Base-by-base conservation (phyloP, 2,888 invertebrate genomes). In the Mythimna impura region DNA sequence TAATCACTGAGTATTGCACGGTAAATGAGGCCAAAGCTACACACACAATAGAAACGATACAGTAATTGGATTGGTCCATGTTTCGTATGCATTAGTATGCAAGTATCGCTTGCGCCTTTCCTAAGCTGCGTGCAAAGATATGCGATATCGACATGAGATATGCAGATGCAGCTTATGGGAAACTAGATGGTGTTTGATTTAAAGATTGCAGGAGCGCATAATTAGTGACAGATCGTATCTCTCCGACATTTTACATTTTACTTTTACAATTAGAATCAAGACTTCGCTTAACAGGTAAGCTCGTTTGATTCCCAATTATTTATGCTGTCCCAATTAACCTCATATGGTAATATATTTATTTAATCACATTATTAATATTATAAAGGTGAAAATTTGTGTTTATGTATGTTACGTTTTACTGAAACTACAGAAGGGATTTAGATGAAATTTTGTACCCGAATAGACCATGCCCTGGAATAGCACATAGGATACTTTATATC, bases 1-100 rank as follows among this genome's bases (percentile, higher is more conserved):
- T 81, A 78, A 80, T 80, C 79, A 83, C 57, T 50, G 36, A 63
- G 73, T 62, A 73, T 71, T 25, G 62, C 65, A 58, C 61, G 36
- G 25, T 43, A 64, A 72, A 69, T 73, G 52, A 67, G 64, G 66
- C 66, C 64, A 9, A 62, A 70, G 36, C 71, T 63, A 43, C 40
- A 65, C 25, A 36, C 47, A 71, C 70, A 69, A 66, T 76, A 69
- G 43, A 55, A 17, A 63, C 52, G 61, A 72, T 66, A 63, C 54
- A 65, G 66, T 47, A 54, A 65, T 72, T 69, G 47, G 52, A 50
- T 66, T 57, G 40, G 47, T 61, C 34, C 47, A 17, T 6, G 54
- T 74, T 47, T 36, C n/a, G n/a, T 83, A 36, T 58, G 47, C 12
- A 66, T 73, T 66, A 63, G 60, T 70, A 80, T 74, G 58, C 61